Conservation (phyloP, 2,113 vertebrate genomes). For the Toxotes chatareus region DNA sequence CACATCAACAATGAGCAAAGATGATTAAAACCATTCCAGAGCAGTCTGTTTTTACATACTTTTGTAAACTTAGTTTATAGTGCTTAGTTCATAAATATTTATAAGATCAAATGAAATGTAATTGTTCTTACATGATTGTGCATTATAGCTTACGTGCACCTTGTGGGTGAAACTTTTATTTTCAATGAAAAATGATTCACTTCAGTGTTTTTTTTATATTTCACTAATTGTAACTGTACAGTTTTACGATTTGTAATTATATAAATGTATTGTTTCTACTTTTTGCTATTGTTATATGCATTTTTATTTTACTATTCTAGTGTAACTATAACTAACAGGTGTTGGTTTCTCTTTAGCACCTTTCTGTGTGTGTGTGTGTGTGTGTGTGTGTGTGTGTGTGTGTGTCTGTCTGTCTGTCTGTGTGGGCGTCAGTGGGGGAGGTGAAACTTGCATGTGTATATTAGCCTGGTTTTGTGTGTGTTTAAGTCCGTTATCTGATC, state of each 20-base stretch:
- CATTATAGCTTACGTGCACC: constrained; percentile 78
- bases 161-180: constrained; percentile 87
- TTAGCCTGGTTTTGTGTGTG: constrained; percentile 62
- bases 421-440: constrained; percentile 25
- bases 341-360: constrained; percentile 69
- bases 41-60: constrained; percentile 42
- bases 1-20: constrained; percentile 53
- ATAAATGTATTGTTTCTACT: constrained; percentile 68
- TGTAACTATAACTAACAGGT: constrained; percentile 49
- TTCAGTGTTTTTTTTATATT: constrained; percentile 69
- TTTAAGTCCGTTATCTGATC: constrained; percentile 68
- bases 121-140: constrained; percentile 71
- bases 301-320: constrained; percentile 44
- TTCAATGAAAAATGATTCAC: constrained; percentile 88
- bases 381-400: constrained; percentile 15
- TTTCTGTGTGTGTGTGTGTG: constrained; percentile 34
- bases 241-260: constrained; percentile 64
- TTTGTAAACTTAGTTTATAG: constrained; percentile 47
- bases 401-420: background rate
- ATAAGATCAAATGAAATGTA: constrained; percentile 67
- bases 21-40: constrained; percentile 72
- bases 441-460: constrained; percentile 13
- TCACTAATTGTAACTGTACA: constrained; percentile 65
- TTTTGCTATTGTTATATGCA: constrained; percentile 43
- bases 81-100: constrained; percentile 63